A percentile compares a stretch with the other conserved stretches of the same genome.
phyloP scores from a whole-genome alignment of 53 echinoderm and acorn worm genomes.

The Stichopus horrens region DNA sequence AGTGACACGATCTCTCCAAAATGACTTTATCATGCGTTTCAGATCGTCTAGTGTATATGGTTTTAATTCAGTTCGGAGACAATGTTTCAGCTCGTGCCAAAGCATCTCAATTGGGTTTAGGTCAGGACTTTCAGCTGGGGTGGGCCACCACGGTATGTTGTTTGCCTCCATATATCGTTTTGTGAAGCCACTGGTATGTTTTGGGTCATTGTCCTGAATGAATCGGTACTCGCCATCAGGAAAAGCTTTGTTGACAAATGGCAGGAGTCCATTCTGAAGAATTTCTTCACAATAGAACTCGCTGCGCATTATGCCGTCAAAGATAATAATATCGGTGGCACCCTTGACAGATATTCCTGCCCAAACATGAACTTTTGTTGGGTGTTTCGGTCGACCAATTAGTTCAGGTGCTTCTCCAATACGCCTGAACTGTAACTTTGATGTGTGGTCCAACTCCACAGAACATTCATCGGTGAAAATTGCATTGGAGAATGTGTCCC shows the following conservation, averaged over 20 bases:
- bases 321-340: constrained; percentile 46
- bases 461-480: constrained; percentile 48
- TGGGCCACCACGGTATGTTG: constrained; percentile 43
- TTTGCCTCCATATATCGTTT: constrained; percentile 26
- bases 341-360: constrained; percentile 53
- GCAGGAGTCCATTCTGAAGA: background rate
- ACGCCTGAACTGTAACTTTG: constrained; percentile 21
- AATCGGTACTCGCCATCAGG: constrained; percentile 30
- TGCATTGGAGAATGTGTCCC: constrained; percentile 41
- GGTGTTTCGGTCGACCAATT: constrained; percentile 43
- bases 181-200: constrained; percentile 14
- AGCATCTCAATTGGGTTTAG: constrained; percentile 49
- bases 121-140: constrained; percentile 43
- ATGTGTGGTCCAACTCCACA: constrained; percentile 34
- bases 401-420: constrained; percentile 6
- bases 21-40: background rate
- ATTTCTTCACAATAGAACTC: background rate
- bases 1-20: constrained; percentile 4
- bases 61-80: background rate
- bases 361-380: constrained; percentile 46
- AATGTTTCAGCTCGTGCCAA: constrained; percentile 51
- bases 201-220: constrained; percentile 46
- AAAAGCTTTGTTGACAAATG: background rate
- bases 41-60: background rate
- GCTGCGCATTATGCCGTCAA: background rate